phyloP scores from a whole-genome alignment of 2,797 vertebrate genomes.

The Liasis olivaceus region DNA sequence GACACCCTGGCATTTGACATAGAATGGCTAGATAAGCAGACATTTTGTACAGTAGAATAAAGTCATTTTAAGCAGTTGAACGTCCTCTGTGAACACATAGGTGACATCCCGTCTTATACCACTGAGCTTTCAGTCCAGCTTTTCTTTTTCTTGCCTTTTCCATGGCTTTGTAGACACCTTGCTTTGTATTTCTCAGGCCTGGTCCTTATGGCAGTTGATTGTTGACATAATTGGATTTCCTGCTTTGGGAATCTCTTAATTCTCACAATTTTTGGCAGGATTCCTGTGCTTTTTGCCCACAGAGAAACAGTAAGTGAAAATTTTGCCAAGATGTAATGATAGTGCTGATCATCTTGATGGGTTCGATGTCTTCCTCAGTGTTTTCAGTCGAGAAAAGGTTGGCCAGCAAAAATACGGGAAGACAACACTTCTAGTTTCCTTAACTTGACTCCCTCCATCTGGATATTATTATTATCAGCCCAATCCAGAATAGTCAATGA shows the following conservation, averaged over 20 bases:
- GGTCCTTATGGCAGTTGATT: neutral
- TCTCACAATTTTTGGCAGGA: neutral
- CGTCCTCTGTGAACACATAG: neutral
- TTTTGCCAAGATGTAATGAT: neutral
- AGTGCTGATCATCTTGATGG: neutral
- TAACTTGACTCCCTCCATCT: neutral
- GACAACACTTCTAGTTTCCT: neutral
- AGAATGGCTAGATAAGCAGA: neutral
- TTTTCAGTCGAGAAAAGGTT: neutral
- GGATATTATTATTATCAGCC: neutral
- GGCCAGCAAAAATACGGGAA: neutral
- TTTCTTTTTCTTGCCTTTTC: neutral
- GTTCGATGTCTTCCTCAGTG: neutral
- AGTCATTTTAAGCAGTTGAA: neutral
- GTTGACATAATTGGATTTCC: neutral
- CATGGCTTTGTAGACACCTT: neutral
- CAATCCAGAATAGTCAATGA: neutral
- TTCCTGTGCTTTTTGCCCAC: neutral
- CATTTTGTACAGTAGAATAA: neutral
- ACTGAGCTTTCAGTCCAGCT: neutral
- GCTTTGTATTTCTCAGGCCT: neutral
- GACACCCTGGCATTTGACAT: neutral
- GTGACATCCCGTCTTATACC: neutral
- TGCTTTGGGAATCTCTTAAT: neutral
- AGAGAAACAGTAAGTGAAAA: neutral